A percentile compares a stretch with the other conserved stretches of the same genome.
phyloP scores from a whole-genome alignment of 2,888 invertebrate species.

The Pterostichus madidus region DNA sequence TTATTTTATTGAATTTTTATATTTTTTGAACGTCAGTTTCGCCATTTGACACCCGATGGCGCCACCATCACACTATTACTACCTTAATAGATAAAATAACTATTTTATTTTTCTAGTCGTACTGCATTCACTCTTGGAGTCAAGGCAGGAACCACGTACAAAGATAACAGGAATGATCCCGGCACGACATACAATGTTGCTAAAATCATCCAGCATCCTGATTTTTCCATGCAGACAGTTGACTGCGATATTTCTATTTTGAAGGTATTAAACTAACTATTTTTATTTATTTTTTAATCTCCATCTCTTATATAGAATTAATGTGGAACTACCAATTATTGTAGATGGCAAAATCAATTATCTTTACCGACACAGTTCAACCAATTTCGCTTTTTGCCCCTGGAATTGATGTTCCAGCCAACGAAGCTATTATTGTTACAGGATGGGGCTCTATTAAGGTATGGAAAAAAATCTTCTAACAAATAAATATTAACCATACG shows the following conservation, averaged over 20 bases:
- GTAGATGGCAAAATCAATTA: constrained; percentile 18
- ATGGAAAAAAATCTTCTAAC: constrained; percentile 70
- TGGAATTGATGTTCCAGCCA: constrained; percentile 70
- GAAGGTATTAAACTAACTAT: constrained; percentile 11
- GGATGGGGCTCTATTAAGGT: constrained; percentile 78
- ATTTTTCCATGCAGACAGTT: constrained; percentile 47
- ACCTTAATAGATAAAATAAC: too few relatives aligned
- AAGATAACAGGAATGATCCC: constrained; percentile 42
- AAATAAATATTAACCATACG: too few relatives aligned
- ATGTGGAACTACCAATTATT: neutral
- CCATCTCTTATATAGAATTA: neutral
- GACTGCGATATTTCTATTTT: constrained; percentile 57
- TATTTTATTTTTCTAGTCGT: constrained; percentile 25
- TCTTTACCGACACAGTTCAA: constrained; percentile 35
- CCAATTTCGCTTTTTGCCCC: constrained; percentile 27
- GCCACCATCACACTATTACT: too few relatives aligned
- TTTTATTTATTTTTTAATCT: neutral
- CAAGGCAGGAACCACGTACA: constrained; percentile 37
- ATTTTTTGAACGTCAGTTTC: too few relatives aligned
- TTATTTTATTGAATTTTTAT: too few relatives aligned
- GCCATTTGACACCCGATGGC: too few relatives aligned
- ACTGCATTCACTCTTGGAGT: constrained; percentile 40
- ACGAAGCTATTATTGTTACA: constrained; percentile 73
- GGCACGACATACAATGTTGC: constrained; percentile 1
- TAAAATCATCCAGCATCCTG: constrained; percentile 32